Evolutionary conservation across 92 coral and sea anemone species (phyloP), one percentile per base, ranked within the genome.

Genomic region (Porites rus): DNA sequence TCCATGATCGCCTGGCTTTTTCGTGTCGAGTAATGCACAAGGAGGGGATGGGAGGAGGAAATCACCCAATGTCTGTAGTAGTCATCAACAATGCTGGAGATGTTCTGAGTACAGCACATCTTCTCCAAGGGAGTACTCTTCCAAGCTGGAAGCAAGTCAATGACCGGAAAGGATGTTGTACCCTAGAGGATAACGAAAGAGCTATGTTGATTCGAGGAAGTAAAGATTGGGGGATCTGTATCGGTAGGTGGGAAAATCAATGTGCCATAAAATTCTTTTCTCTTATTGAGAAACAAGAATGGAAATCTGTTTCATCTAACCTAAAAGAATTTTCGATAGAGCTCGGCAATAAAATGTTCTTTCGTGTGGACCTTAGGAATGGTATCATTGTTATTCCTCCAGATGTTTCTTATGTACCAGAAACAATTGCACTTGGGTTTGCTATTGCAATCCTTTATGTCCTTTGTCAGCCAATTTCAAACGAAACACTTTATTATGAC

Each of bases 101-200:
- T 51, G 90, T 94, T 56, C 67, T 92, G 12, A 92, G 93, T 22
- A 83, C 95, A 6, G 93, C 93, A 18, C 97, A 94, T 74, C 88
- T 93, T n/a, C 73, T 94, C 43, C 71, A 91, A 16, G 81, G 84
- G 19, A 86, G 90, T 46, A 88, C 83, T 56, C 80, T 94, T 28
- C 98, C 98, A 3, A 83, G 31, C 62, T 67, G 43, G 61, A 70
- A 65, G 22, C 95, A 94, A 65, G 79, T 94, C 12, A 2, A 16
- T 1, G 20, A 59, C 13, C 5, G 20, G 13, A 18, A 60, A 3
- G 31, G 58, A 71, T 86, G 86, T 13, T 86, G 90, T 73, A 69
- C 63, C 56, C 5, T 86, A 16, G 51, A 79, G 3, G 87, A 86
- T 58, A 38, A 38, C 46, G 96, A 93, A 51, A 85, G 95, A 56